Evolutionary conservation across 2,797 vertebrate species (phyloP), one percentile per base, ranked within the genome.

Genomic region (Myotis myotis): DNA sequence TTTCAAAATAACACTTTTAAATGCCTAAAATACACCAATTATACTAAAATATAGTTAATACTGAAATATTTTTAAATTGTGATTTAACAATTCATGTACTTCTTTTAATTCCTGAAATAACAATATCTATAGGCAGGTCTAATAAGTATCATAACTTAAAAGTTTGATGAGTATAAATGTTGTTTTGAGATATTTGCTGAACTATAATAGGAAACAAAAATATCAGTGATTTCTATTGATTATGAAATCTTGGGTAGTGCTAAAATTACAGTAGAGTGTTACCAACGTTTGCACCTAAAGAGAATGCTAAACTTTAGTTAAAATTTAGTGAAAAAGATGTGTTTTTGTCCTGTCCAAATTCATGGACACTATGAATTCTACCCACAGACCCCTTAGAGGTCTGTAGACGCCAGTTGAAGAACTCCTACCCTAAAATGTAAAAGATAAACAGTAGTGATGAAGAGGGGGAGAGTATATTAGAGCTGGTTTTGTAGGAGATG

Each of bases 41-140:
- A 78, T 84, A 89, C 60, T 13, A 83, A 72, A 89, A 66, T 80
- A 83, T 10, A 68, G 47, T 81, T 80, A 57, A 80, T 80, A 72
- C 19, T n/a, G n/a, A 78, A 93, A 76, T 95, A 71, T 78, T 89
- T 83, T 62, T 19, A 89, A 72, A 57, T 68, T 17, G 47, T 53
- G 47, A 75, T 80, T 94, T 87, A 89, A 25, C 71, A 55, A 87
- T 47, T 25, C 36, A 55, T 68, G 30, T 81, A 28, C 66, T 62
- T 95, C 36, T 93, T 28, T 55, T 80, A 87, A 93, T 93, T 84
- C 74, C 55, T 68, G 51, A 92, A 79, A 53, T 87, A 93, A 86
- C 38, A 90, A 53, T 75, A 71, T 47, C 36, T 87, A 68, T 76
- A 76, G 55, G 36, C 25, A 93, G 28, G n/a, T 41, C 44, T 90